Base-by-base conservation (phyloP, 2,888 invertebrate species). In the Tenthredo distinguenda region DNA sequence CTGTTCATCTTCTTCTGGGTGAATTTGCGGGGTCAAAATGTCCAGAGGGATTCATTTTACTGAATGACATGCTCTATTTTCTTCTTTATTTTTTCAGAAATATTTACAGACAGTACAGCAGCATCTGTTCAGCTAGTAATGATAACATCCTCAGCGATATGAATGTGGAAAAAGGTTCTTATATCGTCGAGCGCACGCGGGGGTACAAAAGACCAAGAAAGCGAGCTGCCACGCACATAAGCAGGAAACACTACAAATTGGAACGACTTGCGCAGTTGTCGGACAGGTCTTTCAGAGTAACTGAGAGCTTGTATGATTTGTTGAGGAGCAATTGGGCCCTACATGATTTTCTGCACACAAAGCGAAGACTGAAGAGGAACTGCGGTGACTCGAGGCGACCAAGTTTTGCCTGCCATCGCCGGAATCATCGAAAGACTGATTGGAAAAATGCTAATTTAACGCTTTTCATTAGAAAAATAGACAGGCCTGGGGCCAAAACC, bases 391-490 rank as follows among this genome's bases (percentile, higher is more conserved):
- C 86, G 47, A 74, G 79, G 81, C 21, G 85, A 1, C 85, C 86
- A 1, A 82, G 84, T 85, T 86, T 87, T 71, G 31, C 84, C 3
- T 58, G 6, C 43, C 84, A 85, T 79, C 62, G 83, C 62, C 43
- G 62, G 26, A 87, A 84, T 55, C 84, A 83, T 65, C 43, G 34
- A 7, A 76, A n/a, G 34, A 26, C 9, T 34, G 85, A 85, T 37
- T 88, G 87, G 87, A 85, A 87, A 37, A 40, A 50, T 50, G 83
- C 84, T 15, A 26, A 58, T n/a, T 71, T 85, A 62, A 72, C 47
- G 18, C 40, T 85, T 10, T 12, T 71, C 5, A 68, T 85, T 12
- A 79, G 18, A 37, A 72, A 55, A 55, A 34, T 85, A 12, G 37
- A 85, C 84, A 40, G 86, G 71, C 31, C 71, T 43, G 62, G 10